Evolutionary conservation across 1,140 invertebrate species (phyloP).

Genomic region (Hylyphantes graminicola): DNA sequence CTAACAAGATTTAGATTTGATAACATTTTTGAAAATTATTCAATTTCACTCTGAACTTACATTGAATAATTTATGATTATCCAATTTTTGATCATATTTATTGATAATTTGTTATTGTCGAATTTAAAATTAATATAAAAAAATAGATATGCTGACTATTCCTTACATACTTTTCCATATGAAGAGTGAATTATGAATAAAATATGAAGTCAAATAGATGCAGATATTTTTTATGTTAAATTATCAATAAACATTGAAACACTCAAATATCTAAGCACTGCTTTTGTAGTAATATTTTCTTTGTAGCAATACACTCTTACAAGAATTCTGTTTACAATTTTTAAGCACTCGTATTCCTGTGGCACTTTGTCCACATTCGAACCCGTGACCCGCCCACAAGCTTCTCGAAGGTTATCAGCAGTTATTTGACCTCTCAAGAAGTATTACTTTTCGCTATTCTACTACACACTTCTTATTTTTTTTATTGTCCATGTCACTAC

Average conservation of each 20-base stretch:
- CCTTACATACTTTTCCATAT: too few species aligned
- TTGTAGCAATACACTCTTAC: background rate
- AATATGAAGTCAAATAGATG: background rate
- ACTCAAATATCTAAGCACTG: background rate
- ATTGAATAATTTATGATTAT: too few species aligned
- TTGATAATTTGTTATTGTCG: too few species aligned
- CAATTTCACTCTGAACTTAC: too few species aligned
- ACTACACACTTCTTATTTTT: background rate
- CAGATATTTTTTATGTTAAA: background rate
- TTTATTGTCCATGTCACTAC: slow-evolving; percentile 16
- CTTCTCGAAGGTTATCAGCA: slow-evolving; percentile 34
- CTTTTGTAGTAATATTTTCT: background rate
- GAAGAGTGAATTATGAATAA: too few species aligned
- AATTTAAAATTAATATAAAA: too few species aligned
- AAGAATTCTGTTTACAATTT: background rate
- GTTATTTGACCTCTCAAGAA: slow-evolving; percentile 49
- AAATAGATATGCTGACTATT: too few species aligned
- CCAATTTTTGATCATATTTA: too few species aligned
- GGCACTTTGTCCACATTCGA: slow-evolving; percentile 48
- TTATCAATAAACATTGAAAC: background rate
- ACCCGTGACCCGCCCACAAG: slow-evolving; percentile 9
- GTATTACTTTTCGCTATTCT: slow-evolving; percentile 1
- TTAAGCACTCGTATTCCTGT: slow-evolving; percentile 2
- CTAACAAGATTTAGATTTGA: too few species aligned
- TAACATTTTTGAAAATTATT: too few species aligned